These are phyloP conservation scores for Rotaria sp. DNA, from an alignment of 2,888 invertebrate genomes.

Conservation along the genomic window DNA sequence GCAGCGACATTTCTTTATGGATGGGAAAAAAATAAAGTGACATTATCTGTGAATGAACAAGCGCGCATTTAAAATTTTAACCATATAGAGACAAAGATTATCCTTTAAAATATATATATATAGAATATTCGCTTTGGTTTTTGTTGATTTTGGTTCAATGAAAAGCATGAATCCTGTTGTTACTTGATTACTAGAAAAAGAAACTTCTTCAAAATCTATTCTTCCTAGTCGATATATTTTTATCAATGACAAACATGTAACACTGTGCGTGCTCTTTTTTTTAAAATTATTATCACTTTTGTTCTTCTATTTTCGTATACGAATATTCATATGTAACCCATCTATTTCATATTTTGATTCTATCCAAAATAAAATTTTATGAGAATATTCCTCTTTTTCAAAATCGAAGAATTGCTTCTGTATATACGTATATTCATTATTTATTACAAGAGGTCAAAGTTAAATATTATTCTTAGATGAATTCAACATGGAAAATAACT, in stretches of 20 bases:
- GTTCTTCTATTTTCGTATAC: background rate
- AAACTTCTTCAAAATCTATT: background rate
- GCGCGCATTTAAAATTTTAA: background rate
- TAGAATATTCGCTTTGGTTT: too few relatives aligned
- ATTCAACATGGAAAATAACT: too few relatives aligned
- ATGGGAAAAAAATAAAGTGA: slow-evolving; percentile 41
- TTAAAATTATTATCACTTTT: background rate
- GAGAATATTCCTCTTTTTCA: too few relatives aligned
- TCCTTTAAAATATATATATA: too few relatives aligned
- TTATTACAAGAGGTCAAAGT: too few relatives aligned
- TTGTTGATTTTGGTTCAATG: background rate
- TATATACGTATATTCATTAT: too few relatives aligned
- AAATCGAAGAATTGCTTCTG: too few relatives aligned
- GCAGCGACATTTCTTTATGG: slow-evolving; percentile 57
- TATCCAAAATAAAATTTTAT: too few relatives aligned
- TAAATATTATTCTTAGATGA: too few relatives aligned
- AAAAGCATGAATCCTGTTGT: background rate
- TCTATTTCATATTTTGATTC: background rate
- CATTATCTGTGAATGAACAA: background rate
- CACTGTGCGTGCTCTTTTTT: background rate
- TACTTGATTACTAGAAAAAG: background rate
- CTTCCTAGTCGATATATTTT: background rate
- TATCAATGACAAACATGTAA: background rate
- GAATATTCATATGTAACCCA: background rate
- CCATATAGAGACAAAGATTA: background rate